phyloP scores from a whole-genome alignment of 2,113 vertebrate genomes.

The Orthonyx spaldingii region DNA sequence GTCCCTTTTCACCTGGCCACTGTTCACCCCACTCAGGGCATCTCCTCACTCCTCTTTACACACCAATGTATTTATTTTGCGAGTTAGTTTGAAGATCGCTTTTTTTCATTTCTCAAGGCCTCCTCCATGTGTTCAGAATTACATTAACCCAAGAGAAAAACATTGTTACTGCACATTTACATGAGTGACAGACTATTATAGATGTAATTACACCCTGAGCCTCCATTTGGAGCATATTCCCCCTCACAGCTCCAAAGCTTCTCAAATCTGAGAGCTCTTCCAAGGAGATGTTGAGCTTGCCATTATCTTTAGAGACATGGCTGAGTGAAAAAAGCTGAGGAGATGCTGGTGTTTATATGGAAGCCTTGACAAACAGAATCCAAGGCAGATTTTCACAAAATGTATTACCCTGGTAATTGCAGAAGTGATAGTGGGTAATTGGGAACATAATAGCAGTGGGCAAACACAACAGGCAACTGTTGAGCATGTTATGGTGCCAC shows the following conservation, averaged over 20 bases:
- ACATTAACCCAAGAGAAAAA: background rate
- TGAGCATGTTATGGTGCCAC: background rate
- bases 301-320: background rate
- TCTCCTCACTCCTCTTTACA: background rate
- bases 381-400: background rate
- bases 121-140: background rate
- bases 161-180: background rate
- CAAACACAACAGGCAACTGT: background rate
- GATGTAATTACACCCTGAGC: background rate
- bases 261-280: background rate
- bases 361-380: background rate
- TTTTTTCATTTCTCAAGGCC: background rate
- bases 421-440: background rate
- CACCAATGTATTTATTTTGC: background rate
- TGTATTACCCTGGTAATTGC: background rate
- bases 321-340: background rate
- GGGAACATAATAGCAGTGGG: background rate
- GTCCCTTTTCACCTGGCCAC: background rate
- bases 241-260: background rate
- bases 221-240: background rate
- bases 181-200: background rate
- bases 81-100: rapidly evolving
- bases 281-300: background rate
- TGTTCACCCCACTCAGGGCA: background rate
- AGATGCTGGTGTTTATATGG: background rate